Percentiles rank a stretch among this genome's conserved stretches.
These are phyloP conservation scores for Folsomia candida DNA, from an alignment of 2,888 invertebrate genomes.

Conservation along the genomic window DNA sequence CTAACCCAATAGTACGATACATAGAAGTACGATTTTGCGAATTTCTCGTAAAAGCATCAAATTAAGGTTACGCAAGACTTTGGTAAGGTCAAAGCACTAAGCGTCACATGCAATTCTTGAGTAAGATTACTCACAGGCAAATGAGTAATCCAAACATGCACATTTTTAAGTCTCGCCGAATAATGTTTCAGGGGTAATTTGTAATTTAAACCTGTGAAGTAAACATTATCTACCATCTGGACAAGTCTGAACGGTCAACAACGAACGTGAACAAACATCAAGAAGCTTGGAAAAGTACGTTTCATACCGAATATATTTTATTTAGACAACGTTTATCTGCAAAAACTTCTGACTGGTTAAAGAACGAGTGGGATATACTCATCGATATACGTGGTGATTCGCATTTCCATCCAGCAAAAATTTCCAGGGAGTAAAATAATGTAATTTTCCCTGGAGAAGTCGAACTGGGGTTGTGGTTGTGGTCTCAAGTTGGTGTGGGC, in stretches of 20 bases:
- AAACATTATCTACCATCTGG: neutral
- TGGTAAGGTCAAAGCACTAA: neutral
- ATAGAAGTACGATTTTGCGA: no score
- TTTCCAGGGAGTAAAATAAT: neutral
- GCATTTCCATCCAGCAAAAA: neutral
- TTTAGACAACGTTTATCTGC: no score
- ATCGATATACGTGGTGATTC: no score
- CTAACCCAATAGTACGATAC: no score
- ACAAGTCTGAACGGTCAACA: neutral
- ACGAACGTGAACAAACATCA: neutral
- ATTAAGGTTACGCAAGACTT: no score
- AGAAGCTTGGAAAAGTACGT: no score
- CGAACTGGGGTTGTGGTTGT: neutral
- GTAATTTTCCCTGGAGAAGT: neutral
- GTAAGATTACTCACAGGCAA: neutral
- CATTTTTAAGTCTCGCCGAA: neutral
- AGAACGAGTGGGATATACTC: no score
- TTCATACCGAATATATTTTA: no score
- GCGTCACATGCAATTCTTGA: neutral
- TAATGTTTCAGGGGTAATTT: neutral
- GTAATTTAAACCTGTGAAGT: neutral
- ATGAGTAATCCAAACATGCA: neutral
- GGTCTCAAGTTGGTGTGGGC: neutral
- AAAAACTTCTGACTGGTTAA: no score
- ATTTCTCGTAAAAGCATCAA: neutral